Evolutionary conservation across 2,113 vertebrate species (phyloP).

Genomic region (Shinisaurus crocodilurus): DNA sequence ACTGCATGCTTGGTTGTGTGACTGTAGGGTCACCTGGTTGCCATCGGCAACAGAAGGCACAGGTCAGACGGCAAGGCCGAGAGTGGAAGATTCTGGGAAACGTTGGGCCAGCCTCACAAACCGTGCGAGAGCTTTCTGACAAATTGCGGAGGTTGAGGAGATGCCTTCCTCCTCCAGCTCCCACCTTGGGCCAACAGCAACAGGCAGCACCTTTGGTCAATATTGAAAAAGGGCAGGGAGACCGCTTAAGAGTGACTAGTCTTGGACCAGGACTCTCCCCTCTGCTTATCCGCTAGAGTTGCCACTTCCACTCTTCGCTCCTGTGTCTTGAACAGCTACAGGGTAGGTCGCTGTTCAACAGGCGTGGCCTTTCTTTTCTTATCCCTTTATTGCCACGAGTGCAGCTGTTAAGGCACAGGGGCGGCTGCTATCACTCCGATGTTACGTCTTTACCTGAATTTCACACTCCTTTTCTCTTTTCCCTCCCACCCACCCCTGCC

Average conservation of each 20-base stretch:
- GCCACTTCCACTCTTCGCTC: background rate
- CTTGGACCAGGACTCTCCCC: background rate
- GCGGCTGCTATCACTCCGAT: background rate
- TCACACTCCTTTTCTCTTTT: background rate
- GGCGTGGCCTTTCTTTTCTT: background rate
- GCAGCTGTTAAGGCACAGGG: background rate
- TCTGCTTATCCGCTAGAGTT: background rate
- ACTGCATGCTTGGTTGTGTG: too few species aligned
- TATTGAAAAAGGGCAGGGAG: slow-evolving; percentile 20
- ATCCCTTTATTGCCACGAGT: background rate
- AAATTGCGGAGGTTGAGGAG: background rate
- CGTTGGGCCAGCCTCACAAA: background rate
- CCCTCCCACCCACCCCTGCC: background rate
- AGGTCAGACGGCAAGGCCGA: background rate
- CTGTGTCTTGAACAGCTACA: background rate
- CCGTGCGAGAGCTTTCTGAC: background rate
- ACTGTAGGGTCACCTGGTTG: background rate
- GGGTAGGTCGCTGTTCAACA: background rate
- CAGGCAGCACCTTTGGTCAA: slow-evolving; percentile 29
- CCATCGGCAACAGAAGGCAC: background rate
- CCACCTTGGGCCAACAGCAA: slow-evolving; percentile 13
- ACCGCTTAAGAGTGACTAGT: background rate
- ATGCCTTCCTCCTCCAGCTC: background rate
- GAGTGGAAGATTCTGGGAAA: background rate
- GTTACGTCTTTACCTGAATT: background rate